These are phyloP conservation scores for Orcinus orca DNA, from an alignment of 2,113 vertebrate species.

Conservation along the genomic window DNA sequence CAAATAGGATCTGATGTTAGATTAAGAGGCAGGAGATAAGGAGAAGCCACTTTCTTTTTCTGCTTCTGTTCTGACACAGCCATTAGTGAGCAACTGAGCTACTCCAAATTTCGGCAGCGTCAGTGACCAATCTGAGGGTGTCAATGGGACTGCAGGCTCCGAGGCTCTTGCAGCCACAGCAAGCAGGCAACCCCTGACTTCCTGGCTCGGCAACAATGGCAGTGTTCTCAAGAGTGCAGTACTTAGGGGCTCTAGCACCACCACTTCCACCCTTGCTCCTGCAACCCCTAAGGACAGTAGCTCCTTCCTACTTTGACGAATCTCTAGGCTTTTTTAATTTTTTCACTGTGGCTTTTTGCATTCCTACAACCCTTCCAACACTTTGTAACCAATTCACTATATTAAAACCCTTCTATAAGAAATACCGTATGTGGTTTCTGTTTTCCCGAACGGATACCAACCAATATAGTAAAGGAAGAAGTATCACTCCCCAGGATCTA, in stretches of 20 bases:
- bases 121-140: background rate
- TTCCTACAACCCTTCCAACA: background rate
- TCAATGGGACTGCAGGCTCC: background rate
- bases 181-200: background rate
- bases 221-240: background rate
- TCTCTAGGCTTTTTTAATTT: background rate
- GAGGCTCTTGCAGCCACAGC: background rate
- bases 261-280: background rate
- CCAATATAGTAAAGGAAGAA: background rate
- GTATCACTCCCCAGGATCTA: background rate
- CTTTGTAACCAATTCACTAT: background rate
- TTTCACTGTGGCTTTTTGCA: background rate
- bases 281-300: background rate
- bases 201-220: background rate
- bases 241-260: background rate
- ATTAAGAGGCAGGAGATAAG: background rate
- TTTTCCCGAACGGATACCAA: background rate
- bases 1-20: background rate
- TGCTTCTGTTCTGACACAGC: background rate
- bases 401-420: constrained; percentile 8
- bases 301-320: background rate
- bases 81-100: background rate
- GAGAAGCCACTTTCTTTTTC: background rate
- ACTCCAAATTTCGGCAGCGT: background rate
- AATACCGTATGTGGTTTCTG: background rate